Conservation (phyloP, 2,113 vertebrate genomes). For the Misgurnus anguillicaudatus region DNA sequence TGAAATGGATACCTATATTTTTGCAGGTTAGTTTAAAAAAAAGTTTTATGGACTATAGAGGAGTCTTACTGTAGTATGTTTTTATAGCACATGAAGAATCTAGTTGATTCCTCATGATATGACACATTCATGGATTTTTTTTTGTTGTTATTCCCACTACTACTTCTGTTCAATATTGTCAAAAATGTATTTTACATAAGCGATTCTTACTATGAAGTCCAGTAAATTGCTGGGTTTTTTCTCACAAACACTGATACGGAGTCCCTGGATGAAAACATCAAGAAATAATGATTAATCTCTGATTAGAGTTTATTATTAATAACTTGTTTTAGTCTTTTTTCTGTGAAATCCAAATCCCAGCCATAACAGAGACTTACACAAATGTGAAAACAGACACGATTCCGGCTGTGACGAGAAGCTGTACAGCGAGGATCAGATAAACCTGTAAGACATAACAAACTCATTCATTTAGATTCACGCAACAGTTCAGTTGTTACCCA, state of each 20-base stretch:
- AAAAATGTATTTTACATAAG: neutral
- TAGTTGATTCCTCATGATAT: too few species aligned
- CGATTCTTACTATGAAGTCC: slow-evolving; percentile 86
- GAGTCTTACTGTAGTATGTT: too few species aligned
- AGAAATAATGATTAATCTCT: neutral
- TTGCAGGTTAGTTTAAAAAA: too few species aligned
- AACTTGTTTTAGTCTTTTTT: neutral
- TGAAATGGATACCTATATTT: too few species aligned
- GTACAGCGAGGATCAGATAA: slow-evolving; percentile 86
- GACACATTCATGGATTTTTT: too few species aligned
- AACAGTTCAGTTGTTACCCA: neutral
- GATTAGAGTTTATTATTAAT: neutral
- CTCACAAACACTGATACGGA: slow-evolving; percentile 69
- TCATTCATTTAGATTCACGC: neutral
- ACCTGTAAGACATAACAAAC: slow-evolving; percentile 75
- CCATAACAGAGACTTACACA: slow-evolving; percentile 69
- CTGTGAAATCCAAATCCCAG: neutral
- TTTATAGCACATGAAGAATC: too few species aligned
- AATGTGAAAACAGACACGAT: slow-evolving; percentile 88
- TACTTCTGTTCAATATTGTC: neutral
- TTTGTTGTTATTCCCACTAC: too few species aligned
- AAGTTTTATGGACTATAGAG: too few species aligned
- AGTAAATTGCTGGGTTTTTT: slow-evolving; percentile 79
- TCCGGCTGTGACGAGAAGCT: slow-evolving; percentile 84
- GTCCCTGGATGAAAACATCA: slow-evolving; percentile 60